Evolutionary conservation across 2,113 vertebrate genomes (phyloP), one percentile per base, ranked within the genome.

Genomic region (Corythaixoides concolor): DNA sequence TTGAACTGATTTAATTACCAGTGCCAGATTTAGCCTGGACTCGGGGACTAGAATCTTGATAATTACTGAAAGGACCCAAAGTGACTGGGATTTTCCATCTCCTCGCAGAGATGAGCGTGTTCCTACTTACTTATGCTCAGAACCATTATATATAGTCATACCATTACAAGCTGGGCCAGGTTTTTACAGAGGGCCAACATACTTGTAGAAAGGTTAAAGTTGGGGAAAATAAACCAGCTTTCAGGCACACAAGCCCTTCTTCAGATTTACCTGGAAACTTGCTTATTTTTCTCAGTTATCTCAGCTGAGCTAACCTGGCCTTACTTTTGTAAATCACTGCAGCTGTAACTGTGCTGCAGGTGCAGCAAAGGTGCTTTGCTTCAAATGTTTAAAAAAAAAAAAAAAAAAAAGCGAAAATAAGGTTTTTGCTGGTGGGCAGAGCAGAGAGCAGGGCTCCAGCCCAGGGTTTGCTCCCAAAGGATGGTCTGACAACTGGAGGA

Each of bases 1-100:
- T 97, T 95, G 96, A 96, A 96, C 95, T 97, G 97, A 97, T 97
- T 96, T 97, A 97, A 97, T 97, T 97, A 97, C 95, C 95, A 97
- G 94, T 97, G 94, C 97, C 96, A 96, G 97, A 97, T 94, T 97
- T 97, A 97, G 95, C 96, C 95, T 92, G 96, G 94, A 97, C 97
- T 97, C 90, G 91, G 96, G 92, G 92, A 96, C 95, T 96, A 96
- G 95, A 95, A 96, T 95, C 94, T 93, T 96, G 93, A 96, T 97
- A 95, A 96, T 95, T 96, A 97, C 97, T 90, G 95, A 95, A 96
- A 95, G 97, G 92, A 95, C 96, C 95, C 81, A 93, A 93, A 95
- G 86, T 75, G 83, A 93, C 92, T 94, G 93, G 96, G 95, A 97
- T 97, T 97, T 97, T 95, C 94, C 94, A 95, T 96, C 94, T 95